These are phyloP conservation scores for Protaetia brevitarsis DNA, from an alignment of 1,140 invertebrate genomes.

Conservation along the genomic window DNA sequence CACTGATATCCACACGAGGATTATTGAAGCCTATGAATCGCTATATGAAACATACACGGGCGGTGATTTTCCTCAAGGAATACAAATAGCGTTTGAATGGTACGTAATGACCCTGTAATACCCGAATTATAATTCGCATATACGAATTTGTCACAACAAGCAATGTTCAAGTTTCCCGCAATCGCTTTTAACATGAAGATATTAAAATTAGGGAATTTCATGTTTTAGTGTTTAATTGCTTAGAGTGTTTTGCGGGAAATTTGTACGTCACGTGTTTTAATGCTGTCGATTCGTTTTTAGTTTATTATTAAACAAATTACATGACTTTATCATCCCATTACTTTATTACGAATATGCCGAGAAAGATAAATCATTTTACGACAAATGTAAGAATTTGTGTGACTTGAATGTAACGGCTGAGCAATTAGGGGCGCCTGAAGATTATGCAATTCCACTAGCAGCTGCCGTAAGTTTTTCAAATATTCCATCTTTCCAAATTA, in stretches of 20 bases:
- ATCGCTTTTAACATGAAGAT: no score
- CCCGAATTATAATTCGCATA: no score
- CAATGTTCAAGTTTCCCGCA: no score
- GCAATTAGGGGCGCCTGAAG: conserved; percentile 33
- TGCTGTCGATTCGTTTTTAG: conserved; percentile 28
- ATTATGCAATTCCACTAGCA: conserved; percentile 33
- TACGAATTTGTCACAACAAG: no score
- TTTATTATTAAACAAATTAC: conserved; percentile 32
- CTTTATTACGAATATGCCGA: conserved; percentile 26
- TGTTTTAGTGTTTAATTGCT: no score
- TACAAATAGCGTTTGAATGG: conserved; percentile 2
- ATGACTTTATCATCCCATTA: conserved; percentile 29
- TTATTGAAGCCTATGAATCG: background rate
- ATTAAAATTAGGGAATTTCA: no score
- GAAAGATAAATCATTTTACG: conserved; percentile 33
- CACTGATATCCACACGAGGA: background rate
- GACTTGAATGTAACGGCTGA: conserved; percentile 31
- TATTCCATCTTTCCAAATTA: background rate
- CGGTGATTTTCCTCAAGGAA: background rate
- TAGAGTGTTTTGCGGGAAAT: no score
- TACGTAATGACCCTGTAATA: background rate
- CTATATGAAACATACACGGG: background rate
- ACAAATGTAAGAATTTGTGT: conserved; percentile 32
- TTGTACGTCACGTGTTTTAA: background rate
- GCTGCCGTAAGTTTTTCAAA: conserved; percentile 34